phyloP scores from a whole-genome alignment of 2,888 invertebrate species.

The Dryocosmus kuriphilus region DNA sequence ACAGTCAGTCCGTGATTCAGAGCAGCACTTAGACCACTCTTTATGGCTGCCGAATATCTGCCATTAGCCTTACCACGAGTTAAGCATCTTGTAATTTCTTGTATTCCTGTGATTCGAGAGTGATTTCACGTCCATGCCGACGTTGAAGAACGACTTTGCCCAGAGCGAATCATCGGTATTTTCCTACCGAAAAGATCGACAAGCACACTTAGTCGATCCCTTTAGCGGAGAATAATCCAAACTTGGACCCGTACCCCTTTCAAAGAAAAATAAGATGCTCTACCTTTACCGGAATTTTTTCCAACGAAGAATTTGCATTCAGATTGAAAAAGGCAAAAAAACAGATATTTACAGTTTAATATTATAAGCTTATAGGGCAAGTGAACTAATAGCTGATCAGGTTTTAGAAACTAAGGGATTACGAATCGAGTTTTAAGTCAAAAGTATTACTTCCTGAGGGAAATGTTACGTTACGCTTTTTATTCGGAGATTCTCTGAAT shows the following conservation, averaged over 20 bases:
- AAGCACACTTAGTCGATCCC: conserved; percentile 25
- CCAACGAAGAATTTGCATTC: not conserved
- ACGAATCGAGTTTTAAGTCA: too few relatives aligned
- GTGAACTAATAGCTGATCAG: too few relatives aligned
- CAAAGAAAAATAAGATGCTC: conserved; percentile 7
- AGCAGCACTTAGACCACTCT: conserved; percentile 63
- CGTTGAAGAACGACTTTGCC: conserved; percentile 66
- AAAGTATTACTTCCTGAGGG: too few relatives aligned
- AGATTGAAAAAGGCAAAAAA: not conserved
- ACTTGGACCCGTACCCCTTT: conserved; percentile 6
- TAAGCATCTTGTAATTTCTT: conserved; percentile 73
- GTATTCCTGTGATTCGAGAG: conserved; percentile 62
- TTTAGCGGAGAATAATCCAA: conserved; percentile 28
- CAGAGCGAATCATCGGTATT: conserved; percentile 47
- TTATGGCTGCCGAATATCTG: conserved; percentile 62
- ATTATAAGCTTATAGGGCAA: too few relatives aligned
- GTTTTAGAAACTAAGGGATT: too few relatives aligned
- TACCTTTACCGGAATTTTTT: not conserved
- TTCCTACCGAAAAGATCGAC: conserved; percentile 46
- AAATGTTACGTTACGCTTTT: too few relatives aligned
- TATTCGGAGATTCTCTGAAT: too few relatives aligned
- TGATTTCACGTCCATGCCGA: conserved; percentile 65
- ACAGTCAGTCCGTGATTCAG: conserved; percentile 67
- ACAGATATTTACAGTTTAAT: too few relatives aligned
- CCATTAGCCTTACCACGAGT: conserved; percentile 66